Evolutionary conservation across 2,113 vertebrate genomes (phyloP), one percentile per base, ranked within the genome.

Genomic region (Crotalus viridis): DNA sequence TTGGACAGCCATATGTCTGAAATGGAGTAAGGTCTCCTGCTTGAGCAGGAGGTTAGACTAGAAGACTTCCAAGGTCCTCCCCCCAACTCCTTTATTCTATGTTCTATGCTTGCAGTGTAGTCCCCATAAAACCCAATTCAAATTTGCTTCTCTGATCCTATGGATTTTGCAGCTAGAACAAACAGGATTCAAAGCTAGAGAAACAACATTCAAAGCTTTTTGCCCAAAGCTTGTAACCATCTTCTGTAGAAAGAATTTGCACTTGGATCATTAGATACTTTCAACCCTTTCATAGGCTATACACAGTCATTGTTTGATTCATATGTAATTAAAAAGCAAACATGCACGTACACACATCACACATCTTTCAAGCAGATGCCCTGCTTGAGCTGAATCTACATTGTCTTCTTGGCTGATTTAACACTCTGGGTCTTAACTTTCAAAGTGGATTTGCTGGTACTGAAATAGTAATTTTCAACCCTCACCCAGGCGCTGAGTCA

Each of bases 261-360:
- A 92, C 55, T 28, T 21, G 46, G 24, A 88, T 69, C n/a, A 88
- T 69, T 24, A 54, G 8, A 69, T 43, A 24, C 26, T 52, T 85
- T 81, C 64, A 51, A 19, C 88, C 51, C 64, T 48, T 48, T 89
- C 55, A 86, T 24, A 85, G 33, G 7, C 54, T 43, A 28, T 51
- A 33, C 57, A 21, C 24, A 4, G 39, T 90, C 46, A 28, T 74
- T 95, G 93, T 57, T 89, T 85, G 93, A n/a, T 81, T 56, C 89
- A 17, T 90, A 90, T 93, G 13, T 93, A 93, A 61, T 95, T 92
- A n/a, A 13, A 91, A 94, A 96, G 95, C 93, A 94, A 95, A 92
- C 94, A 69, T 89, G n/a, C 13, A 0, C 15, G 0, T 17, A 74
- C 13, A 33, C 95, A 95, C 46, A 95, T 28, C 87, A 43, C 51